These are phyloP conservation scores for Diacarnus erythraeanus DNA, from an alignment of 37 sponge, comb jelly and placozoan genomes.

Conservation along the genomic window DNA sequence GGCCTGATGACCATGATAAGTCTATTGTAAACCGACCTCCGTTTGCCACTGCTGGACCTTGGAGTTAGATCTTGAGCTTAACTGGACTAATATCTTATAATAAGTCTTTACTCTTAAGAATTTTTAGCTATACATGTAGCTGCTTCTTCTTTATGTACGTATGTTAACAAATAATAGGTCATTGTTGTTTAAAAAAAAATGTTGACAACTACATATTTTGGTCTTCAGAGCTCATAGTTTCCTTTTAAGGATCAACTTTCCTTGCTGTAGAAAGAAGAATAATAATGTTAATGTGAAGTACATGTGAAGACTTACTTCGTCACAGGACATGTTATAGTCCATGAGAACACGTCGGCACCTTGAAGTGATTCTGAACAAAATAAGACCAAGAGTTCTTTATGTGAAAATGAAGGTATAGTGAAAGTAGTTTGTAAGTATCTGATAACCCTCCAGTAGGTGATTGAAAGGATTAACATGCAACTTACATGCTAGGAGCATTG, in stretches of 20 bases:
- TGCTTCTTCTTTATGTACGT: background rate
- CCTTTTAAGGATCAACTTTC: slow-evolving; percentile 72
- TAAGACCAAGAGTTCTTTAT: too few species aligned
- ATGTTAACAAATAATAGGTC: too few species aligned
- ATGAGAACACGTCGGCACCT: slow-evolving; percentile 63
- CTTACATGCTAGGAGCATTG: slow-evolving; percentile 70
- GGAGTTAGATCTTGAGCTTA: slow-evolving; percentile 3
- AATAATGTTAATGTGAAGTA: background rate
- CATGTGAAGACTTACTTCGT: slow-evolving; percentile 60
- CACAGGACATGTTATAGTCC: slow-evolving; percentile 89
- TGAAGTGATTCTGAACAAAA: slow-evolving; percentile 39
- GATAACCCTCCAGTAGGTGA: background rate
- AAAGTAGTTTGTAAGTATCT: too few species aligned
- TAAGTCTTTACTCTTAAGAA: background rate
- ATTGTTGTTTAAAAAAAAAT: too few species aligned
- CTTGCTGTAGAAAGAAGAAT: slow-evolving; percentile 43
- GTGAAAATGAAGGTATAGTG: too few species aligned
- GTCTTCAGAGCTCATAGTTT: slow-evolving; percentile 15
- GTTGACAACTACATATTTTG: background rate
- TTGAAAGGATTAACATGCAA: background rate
- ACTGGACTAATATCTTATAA: background rate
- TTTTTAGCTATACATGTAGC: background rate
- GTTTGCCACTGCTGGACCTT: slow-evolving; percentile 21
- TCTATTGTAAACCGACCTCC: slow-evolving; percentile 24
- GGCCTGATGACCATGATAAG: slow-evolving; percentile 25